Evolutionary conservation across 2,797 vertebrate species (phyloP), one percentile per base, ranked within the genome.

Genomic region (Melanogrammus aeglefinus): DNA sequence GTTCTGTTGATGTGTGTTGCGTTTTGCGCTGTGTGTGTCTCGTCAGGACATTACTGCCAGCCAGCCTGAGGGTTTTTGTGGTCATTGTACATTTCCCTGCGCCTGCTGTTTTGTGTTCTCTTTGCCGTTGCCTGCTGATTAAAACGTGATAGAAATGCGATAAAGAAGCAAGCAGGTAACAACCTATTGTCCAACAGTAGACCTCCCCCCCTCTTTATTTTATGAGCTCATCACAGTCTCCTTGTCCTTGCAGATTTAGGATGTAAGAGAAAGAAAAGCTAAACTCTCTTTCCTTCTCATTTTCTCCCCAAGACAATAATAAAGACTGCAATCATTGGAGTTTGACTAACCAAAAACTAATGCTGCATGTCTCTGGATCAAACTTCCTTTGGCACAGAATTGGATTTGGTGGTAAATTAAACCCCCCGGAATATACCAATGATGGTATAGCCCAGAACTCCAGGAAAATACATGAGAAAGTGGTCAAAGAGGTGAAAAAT

Each of bases 381-480:
- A 51, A 51, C 14, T 51, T 14, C 44, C 5, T 51, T 51, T 51
- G 44, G 44, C 16, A 51, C 44, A 51, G 51, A 57, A 57, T n/a
- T 57, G 51, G 3, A 57, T 57, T 57, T 57, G 51, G 51, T 57
- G 51, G 51, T 6, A 57, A n/a, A 57, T 57, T 4, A 18, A 57
- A 57, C 21, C 21, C 0, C 21, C 21, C 5, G 44, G 44, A 51
- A 51, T 18, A 51, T 51, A 16, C 16, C 51, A 16, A 16, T 51
- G 18, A 57, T 21, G 21, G 51, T n/a, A 16, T 0, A 47, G 16
- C 44, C 1, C 47, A 57, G 5, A 6, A 38, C 44, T 18, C 18
- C 51, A 57, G 18, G 57, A 44, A 14, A 3, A 78, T 75, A 77
- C 21, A 81, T 76, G 77, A 82, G 85, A 80, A 88, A 82, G 78